phyloP scores from a whole-genome alignment of 2,113 vertebrate species.

The Microtus oregoni region DNA sequence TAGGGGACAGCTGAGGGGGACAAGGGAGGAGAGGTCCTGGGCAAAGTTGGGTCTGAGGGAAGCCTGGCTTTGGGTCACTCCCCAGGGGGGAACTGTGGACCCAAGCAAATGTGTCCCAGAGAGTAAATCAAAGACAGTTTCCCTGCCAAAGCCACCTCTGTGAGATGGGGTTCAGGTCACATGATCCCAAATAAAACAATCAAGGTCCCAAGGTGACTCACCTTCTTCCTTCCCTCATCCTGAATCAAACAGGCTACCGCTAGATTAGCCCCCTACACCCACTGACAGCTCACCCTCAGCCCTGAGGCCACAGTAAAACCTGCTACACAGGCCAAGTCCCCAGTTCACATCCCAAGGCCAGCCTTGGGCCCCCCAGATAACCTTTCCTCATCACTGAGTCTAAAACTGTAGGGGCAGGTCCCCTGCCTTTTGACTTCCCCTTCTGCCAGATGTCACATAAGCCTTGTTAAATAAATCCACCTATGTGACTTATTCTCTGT shows the following conservation, averaged over 20 bases:
- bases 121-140: background rate
- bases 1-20: background rate
- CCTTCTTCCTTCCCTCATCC: background rate
- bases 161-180: background rate
- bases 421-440: background rate
- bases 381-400: background rate
- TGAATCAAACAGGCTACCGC: background rate
- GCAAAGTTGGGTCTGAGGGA: background rate
- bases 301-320: background rate
- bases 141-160: conserved; percentile 27
- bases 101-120: background rate
- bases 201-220: background rate
- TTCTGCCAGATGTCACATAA: background rate
- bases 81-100: no score
- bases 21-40: background rate
- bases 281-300: background rate
- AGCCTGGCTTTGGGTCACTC: background rate
- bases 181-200: background rate
- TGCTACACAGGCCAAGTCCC: background rate
- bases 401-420: background rate
- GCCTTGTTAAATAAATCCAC: background rate
- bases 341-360: background rate
- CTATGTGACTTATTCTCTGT: background rate
- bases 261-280: background rate
- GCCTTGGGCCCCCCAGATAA: background rate